Evolutionary conservation across 2,888 invertebrate species (phyloP).

Genomic region (Cancer borealis): DNA sequence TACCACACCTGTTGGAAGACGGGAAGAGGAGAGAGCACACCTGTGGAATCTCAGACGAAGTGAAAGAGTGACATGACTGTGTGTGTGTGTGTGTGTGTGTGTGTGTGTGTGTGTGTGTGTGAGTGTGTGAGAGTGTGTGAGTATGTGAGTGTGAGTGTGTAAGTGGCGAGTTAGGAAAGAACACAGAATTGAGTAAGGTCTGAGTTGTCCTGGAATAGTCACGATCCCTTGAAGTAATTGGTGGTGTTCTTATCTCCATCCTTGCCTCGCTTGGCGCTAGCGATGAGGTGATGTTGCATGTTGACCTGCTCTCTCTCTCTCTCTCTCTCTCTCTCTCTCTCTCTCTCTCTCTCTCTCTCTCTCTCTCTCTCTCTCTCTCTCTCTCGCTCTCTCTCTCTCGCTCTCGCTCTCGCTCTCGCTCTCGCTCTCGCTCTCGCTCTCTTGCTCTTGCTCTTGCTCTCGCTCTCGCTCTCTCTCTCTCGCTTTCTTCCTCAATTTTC

Average conservation of each 20-base stretch:
- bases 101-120: not conserved
- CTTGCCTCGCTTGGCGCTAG: constrained; percentile 55
- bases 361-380: not conserved
- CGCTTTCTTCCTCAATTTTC: not conserved
- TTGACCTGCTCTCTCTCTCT: not conserved
- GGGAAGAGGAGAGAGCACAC: not conserved
- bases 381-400: not conserved
- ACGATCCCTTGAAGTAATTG: constrained; percentile 56
- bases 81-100: not conserved
- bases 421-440: not conserved
- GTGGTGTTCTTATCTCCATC: constrained; percentile 60
- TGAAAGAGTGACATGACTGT: not conserved
- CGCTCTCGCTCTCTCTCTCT: no score
- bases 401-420: not conserved
- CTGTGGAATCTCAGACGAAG: not conserved
- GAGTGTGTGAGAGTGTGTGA: not conserved
- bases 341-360: not conserved
- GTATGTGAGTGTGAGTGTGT: not conserved
- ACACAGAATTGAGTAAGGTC: not conserved
- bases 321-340: not conserved
- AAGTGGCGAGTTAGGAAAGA: not conserved
- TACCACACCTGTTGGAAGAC: not conserved
- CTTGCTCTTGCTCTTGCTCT: not conserved
- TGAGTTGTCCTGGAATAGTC: constrained; percentile 39
- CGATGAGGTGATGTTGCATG: constrained; percentile 49